Percentiles rank a stretch among this genome's conserved stretches.
phyloP scores from a whole-genome alignment of 2,797 vertebrate genomes.

The Spheniscus humboldti region DNA sequence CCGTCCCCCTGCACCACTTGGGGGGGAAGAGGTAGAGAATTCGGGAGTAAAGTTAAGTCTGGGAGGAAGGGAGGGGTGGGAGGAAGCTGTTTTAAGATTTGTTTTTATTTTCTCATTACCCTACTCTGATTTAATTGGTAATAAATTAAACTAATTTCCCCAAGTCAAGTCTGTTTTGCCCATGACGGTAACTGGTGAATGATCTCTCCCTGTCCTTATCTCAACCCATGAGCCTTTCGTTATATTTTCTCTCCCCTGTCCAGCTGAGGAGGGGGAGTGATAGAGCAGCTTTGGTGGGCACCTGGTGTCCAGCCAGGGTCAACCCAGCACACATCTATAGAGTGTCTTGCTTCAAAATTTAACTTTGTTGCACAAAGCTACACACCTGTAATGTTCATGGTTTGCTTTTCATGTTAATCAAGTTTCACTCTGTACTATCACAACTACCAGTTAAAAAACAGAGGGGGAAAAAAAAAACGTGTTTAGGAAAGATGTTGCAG shows the following conservation, averaged over 20 bases:
- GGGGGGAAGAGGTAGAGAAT: neutral
- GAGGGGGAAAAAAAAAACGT: fast-evolving
- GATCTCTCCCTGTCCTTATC: neutral
- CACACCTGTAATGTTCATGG: fast-evolving
- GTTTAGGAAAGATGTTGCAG: neutral
- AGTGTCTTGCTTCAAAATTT: neutral
- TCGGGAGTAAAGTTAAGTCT: neutral
- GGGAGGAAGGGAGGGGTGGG: neutral
- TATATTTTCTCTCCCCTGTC: neutral
- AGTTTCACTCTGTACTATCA: too few species aligned
- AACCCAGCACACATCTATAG: neutral
- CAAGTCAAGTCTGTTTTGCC: neutral
- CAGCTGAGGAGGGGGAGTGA: neutral
- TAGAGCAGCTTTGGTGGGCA: neutral
- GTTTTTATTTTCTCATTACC: neutral
- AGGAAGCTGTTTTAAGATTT: neutral
- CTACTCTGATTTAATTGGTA: neutral
- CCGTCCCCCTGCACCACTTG: fast-evolving
- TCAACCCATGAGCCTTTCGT: fast-evolving
- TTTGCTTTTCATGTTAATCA: neutral
- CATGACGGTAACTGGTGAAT: fast-evolving
- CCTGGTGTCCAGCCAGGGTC: neutral
- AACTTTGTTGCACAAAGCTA: neutral
- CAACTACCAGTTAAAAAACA: neutral
- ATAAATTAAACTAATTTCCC: neutral